Conservation (phyloP, 2,797 vertebrate genomes). For the Fundulus diaphanus region DNA sequence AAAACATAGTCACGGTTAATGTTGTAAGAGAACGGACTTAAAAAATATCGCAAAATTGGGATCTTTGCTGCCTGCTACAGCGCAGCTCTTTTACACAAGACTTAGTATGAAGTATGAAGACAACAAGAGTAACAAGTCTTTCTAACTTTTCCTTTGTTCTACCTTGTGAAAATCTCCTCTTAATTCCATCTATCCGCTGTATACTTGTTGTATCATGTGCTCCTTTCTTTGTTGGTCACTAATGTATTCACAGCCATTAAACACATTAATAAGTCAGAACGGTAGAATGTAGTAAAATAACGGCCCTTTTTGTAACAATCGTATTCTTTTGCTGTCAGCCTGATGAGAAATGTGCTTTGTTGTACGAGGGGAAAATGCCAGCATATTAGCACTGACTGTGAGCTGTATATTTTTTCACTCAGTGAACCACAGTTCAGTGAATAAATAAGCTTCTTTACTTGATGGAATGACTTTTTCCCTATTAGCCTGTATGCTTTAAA, state of each 20-base stretch:
- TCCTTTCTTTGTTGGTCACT: not conserved
- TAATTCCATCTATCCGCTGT: not conserved
- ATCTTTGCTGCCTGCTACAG: not conserved
- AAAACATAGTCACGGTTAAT: not conserved
- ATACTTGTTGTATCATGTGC: not conserved
- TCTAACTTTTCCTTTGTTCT: constrained; percentile 9
- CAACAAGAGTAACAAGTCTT: constrained; percentile 5
- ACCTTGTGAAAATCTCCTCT: not conserved
- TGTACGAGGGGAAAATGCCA: constrained; percentile 12
- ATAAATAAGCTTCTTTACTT: constrained; percentile 60
- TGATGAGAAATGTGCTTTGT: constrained; percentile 4
- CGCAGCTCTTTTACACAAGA: constrained; percentile 9
- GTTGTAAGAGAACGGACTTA: not conserved
- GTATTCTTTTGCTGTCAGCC: constrained; percentile 15
- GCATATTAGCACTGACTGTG: constrained; percentile 10
- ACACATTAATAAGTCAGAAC: constrained; percentile 20
- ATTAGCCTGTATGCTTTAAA: constrained; percentile 56
- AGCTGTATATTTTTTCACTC: constrained; percentile 16
- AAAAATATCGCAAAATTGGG: not conserved
- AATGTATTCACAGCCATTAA: constrained; percentile 24
- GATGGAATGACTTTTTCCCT: constrained; percentile 50
- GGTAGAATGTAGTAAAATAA: constrained; percentile 26
- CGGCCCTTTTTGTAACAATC: constrained; percentile 8
- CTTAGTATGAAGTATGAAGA: not conserved
- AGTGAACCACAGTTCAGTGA: constrained; percentile 34